Percentiles rank a stretch among this genome's conserved stretches.
These are phyloP conservation scores for Eilema griseolum DNA, from an alignment of 2,888 invertebrate genomes.

Conservation along the genomic window DNA sequence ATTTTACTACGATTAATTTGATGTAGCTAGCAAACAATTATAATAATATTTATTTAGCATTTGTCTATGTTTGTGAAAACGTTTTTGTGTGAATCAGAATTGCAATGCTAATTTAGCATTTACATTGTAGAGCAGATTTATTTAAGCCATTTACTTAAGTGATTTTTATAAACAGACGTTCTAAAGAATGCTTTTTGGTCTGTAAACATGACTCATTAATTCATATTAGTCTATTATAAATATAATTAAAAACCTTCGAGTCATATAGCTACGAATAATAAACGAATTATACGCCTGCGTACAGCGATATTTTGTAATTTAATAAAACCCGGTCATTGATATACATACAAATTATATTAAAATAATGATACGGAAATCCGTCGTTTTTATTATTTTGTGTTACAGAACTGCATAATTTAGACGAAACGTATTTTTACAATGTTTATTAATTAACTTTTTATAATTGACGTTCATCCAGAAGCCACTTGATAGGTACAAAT, in stretches of 20 bases:
- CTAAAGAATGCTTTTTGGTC: neutral
- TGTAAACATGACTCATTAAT: neutral
- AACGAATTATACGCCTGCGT: neutral
- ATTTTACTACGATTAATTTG: neutral
- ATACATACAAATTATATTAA: neutral
- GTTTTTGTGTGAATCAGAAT: neutral
- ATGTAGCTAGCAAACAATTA: neutral
- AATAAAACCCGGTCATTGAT: constrained; percentile 1
- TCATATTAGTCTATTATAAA: neutral
- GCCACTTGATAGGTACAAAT: neutral
- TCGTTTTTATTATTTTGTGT: neutral
- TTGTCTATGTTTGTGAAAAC: neutral
- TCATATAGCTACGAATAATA: neutral
- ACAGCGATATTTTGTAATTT: neutral
- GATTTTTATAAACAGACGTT: neutral
- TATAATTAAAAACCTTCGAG: neutral
- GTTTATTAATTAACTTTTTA: neutral
- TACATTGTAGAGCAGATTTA: neutral
- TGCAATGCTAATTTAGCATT: neutral
- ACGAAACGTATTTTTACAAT: neutral
- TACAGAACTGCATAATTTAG: neutral
- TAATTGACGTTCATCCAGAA: neutral
- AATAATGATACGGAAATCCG: constrained; percentile 8
- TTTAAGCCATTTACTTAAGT: neutral
- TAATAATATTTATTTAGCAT: neutral